Evolutionary conservation across 1,140 invertebrate species (phyloP), one percentile per base, ranked within the genome.

Genomic region (Brachionus manjavacas): DNA sequence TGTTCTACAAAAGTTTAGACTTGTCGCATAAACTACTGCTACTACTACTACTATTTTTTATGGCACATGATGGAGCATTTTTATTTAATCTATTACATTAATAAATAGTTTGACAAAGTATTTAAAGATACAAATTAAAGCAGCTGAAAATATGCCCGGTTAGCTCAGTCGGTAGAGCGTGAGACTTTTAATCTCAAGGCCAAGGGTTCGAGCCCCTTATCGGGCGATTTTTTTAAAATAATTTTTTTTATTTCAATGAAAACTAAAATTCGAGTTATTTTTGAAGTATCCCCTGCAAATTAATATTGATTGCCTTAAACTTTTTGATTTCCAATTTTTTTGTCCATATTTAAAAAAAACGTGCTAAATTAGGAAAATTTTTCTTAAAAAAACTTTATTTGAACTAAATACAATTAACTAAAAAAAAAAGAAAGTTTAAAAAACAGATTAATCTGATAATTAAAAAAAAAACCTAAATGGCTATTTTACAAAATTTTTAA

Each of bases 131-230:
- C n/a, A n/a, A n/a, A n/a, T n/a, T n/a, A n/a, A n/a, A n/a, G n/a
- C 16, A 52, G 16, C 2, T 11, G 16, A 11, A 16, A 52, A 60
- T 60, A 20, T 20, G 52, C 52, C 52, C 52, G 52, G 52, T 60
- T 60, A 60, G 52, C 52, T 60, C 52, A 60, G 52, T 60, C 52
- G 52, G 52, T 60, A 60, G 52, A 60, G 52, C 52, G 52, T 60
- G 52, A 60, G 52, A 60, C 52, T 60, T 60, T 60, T 60, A 60
- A 60, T 60, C 52, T 60, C 52, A 60, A 60, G 52, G 52, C 52
- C 52, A 60, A 60, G 52, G 52, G 52, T 60, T 60, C 52, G 52
- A 60, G 52, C 52, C 52, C 52, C 52, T 60, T 60, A 60, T 60
- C 52, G 52, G 52, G 52, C 52, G 52, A 60, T 8, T 60, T 60